phyloP scores from a whole-genome alignment of 1,140 invertebrate species.

The Heliconius hewitsoni region DNA sequence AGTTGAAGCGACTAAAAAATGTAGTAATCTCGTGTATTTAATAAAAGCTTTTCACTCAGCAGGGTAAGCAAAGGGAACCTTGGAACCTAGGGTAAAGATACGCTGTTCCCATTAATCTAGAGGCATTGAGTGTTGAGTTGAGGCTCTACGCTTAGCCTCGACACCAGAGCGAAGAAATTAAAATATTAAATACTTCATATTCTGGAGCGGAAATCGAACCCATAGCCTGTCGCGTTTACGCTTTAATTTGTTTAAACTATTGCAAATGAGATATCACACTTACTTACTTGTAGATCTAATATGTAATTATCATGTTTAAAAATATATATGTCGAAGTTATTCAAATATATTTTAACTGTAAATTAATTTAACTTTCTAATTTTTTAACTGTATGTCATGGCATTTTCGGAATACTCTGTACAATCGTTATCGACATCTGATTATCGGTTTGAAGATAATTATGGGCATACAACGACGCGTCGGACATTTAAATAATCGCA shows the following conservation, averaged over 20 bases:
- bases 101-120: too few relatives aligned
- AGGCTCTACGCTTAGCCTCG: too few relatives aligned
- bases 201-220: too few relatives aligned
- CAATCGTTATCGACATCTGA: slow-evolving; percentile 50
- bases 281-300: slow-evolving; percentile 54
- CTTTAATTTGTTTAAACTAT: slow-evolving; percentile 43
- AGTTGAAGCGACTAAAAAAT: slow-evolving; percentile 69
- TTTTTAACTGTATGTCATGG: slow-evolving; percentile 47
- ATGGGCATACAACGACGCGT: slow-evolving; percentile 54
- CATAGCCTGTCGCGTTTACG: too few relatives aligned
- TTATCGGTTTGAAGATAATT: slow-evolving; percentile 57
- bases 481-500: slow-evolving; percentile 48
- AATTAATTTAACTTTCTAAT: slow-evolving; percentile 69
- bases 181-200: too few relatives aligned
- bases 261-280: slow-evolving; percentile 2
- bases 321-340: slow-evolving; percentile 50
- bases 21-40: slow-evolving; percentile 60
- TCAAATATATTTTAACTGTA: slow-evolving; percentile 57
- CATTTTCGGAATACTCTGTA: slow-evolving; percentile 45
- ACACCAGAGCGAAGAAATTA: too few relatives aligned
- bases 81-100: too few relatives aligned
- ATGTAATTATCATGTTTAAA: slow-evolving; percentile 48
- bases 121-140: too few relatives aligned
- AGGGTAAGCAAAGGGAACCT: too few relatives aligned
- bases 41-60: slow-evolving; percentile 29